Conservation (phyloP, 2,113 vertebrate species). For the Irena cyanogastra region DNA sequence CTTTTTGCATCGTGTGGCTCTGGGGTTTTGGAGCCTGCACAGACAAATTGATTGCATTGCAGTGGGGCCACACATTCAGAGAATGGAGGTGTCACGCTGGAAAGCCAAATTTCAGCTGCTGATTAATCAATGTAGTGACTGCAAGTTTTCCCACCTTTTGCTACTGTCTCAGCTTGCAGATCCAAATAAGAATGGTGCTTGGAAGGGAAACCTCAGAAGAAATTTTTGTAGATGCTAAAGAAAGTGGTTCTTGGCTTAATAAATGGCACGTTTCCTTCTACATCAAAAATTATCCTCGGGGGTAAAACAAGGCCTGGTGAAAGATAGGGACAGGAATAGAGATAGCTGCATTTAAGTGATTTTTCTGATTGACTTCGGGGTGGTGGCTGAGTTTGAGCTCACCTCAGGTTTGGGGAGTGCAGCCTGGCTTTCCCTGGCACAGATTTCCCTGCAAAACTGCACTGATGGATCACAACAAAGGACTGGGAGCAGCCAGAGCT, state of each 20-base stretch:
- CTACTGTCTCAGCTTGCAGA: background rate
- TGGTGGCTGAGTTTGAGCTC: background rate
- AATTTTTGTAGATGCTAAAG: background rate
- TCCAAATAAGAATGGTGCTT: background rate
- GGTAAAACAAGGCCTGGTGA: background rate
- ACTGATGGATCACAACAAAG: background rate
- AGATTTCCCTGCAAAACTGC: background rate
- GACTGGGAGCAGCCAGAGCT: background rate
- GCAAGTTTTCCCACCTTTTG: background rate
- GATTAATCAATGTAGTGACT: background rate
- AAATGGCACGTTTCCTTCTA: background rate
- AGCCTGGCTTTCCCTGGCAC: background rate
- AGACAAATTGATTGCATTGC: background rate
- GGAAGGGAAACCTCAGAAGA: background rate
- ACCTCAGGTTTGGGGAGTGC: background rate
- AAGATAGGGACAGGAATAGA: background rate
- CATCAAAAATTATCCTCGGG: background rate
- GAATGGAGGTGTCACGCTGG: background rate
- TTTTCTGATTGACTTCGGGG: background rate
- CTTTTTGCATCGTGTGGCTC: slow-evolving; percentile 22
- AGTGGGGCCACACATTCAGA: background rate
- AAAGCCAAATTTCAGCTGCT: slow-evolving; percentile 24
- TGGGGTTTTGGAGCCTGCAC: slow-evolving; percentile 4
- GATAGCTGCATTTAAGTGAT: background rate
- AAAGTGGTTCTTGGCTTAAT: background rate